These are phyloP conservation scores for Zoroaster sp. DNA, from an alignment of 53 echinoderm and acorn worm species.

Conservation along the genomic window DNA sequence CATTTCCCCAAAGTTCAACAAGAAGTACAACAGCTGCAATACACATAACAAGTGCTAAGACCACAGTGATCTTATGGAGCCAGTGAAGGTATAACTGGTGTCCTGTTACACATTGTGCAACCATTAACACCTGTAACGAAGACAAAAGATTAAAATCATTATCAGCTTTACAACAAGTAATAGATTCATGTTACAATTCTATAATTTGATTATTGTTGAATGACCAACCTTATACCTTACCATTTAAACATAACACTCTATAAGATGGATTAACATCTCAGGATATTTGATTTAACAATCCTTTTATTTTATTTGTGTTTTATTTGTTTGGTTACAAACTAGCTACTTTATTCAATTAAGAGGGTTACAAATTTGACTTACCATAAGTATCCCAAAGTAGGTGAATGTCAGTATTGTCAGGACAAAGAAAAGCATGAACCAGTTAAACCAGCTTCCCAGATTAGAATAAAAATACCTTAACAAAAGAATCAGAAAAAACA, in stretches of 20 bases:
- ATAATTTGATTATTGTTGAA: too few species aligned
- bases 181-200: too few species aligned
- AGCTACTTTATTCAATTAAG: too few species aligned
- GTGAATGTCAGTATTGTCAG: slow-evolving; percentile 69
- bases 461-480: slow-evolving; percentile 67
- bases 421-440: slow-evolving; percentile 85
- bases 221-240: too few species aligned
- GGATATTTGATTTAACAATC: too few species aligned
- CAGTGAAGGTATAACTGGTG: slow-evolving; percentile 92
- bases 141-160: too few species aligned
- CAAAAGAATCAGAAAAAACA: background rate
- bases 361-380: too few species aligned
- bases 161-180: too few species aligned
- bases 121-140: slow-evolving; percentile 56
- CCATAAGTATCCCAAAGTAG: slow-evolving; percentile 81
- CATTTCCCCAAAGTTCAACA: slow-evolving; percentile 60
- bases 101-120: slow-evolving; percentile 79
- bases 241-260: too few species aligned
- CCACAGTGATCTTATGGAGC: slow-evolving; percentile 75
- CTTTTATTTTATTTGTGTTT: too few species aligned
- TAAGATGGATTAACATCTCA: too few species aligned
- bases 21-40: slow-evolving; percentile 63
- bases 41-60: slow-evolving; percentile 64
- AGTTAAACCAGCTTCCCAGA: slow-evolving; percentile 77
- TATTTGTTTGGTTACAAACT: too few species aligned